Evolutionary conservation across 1,140 invertebrate genomes (phyloP).

Genomic region (Conopomorpha cramerella): DNA sequence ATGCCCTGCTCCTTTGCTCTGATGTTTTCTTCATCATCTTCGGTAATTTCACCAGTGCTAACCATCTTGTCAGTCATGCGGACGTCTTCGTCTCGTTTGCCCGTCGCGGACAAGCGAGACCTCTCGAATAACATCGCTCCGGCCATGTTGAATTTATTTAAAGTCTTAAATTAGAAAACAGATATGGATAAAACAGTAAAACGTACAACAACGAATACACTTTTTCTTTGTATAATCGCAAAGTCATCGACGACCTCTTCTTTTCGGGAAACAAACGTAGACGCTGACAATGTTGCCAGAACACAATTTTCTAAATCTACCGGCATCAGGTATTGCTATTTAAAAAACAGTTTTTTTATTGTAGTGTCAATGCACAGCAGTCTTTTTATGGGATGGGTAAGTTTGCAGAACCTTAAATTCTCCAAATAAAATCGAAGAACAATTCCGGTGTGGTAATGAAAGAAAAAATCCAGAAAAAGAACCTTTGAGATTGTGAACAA

Average conservation of each 20-base stretch:
- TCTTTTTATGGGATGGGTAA: too few species aligned
- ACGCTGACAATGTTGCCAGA: slow-evolving; percentile 46
- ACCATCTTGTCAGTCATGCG: slow-evolving; percentile 73
- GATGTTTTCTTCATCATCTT: slow-evolving; percentile 85
- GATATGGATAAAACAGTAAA: slow-evolving; percentile 31
- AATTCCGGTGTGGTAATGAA: too few species aligned
- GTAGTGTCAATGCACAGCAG: slow-evolving; percentile 3
- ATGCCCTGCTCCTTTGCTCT: slow-evolving; percentile 89
- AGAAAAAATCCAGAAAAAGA: too few species aligned
- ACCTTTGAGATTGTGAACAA: too few species aligned
- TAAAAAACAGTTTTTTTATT: slow-evolving; percentile 6
- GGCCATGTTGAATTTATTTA: slow-evolving; percentile 71
- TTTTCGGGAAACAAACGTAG: slow-evolving; percentile 47
- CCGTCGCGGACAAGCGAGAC: slow-evolving; percentile 70
- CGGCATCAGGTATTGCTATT: too few species aligned
- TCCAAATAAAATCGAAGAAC: too few species aligned
- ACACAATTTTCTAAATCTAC: too few species aligned
- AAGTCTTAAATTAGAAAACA: slow-evolving; percentile 36
- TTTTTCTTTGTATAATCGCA: slow-evolving; percentile 53
- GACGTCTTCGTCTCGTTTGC: slow-evolving; percentile 73
- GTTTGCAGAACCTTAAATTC: too few species aligned
- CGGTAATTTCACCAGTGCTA: slow-evolving; percentile 69
- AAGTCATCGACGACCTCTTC: slow-evolving; percentile 53
- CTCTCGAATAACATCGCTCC: slow-evolving; percentile 85
- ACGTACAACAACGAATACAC: slow-evolving; percentile 37